phyloP scores from a whole-genome alignment of 2,888 invertebrate species.

The Tyria jacobaeae region DNA sequence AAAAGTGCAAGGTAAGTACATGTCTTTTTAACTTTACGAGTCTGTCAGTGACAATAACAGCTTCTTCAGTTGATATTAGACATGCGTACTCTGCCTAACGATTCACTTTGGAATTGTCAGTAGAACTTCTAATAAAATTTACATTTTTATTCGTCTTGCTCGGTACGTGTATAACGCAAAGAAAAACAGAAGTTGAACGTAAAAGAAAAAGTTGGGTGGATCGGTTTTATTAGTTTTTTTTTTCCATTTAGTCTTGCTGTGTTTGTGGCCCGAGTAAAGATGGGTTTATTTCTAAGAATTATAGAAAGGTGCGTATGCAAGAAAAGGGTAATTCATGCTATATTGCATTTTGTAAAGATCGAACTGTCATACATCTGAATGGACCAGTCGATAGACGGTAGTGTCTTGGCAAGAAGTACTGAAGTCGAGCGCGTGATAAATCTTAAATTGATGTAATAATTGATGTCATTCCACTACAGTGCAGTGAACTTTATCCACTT shows the following conservation, averaged over 20 bases:
- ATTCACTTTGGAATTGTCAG: slow-evolving; percentile 46
- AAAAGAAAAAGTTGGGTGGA: slow-evolving; percentile 50
- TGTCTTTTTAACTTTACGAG: slow-evolving; percentile 40
- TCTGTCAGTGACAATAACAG: slow-evolving; percentile 57
- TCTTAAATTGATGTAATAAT: neutral
- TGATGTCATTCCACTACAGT: neutral
- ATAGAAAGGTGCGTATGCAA: neutral
- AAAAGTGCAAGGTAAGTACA: slow-evolving; percentile 20
- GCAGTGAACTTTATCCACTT: neutral
- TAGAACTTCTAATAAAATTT: slow-evolving; percentile 61
- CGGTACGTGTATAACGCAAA: slow-evolving; percentile 32
- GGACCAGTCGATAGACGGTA: neutral
- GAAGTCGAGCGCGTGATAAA: neutral
- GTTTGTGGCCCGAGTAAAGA: slow-evolving; percentile 58
- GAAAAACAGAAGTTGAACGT: slow-evolving; percentile 51
- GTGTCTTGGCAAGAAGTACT: neutral
- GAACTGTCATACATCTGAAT: neutral
- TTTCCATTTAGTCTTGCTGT: slow-evolving; percentile 41
- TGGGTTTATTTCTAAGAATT: slow-evolving; percentile 48
- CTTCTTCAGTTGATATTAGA: slow-evolving; percentile 49
- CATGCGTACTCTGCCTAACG: slow-evolving; percentile 41
- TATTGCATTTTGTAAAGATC: neutral
- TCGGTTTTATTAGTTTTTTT: slow-evolving; percentile 45
- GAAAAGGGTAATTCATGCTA: neutral
- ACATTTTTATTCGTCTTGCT: slow-evolving; percentile 60